Conservation (phyloP, 2,113 vertebrate species). For the Gallinago undulata region DNA sequence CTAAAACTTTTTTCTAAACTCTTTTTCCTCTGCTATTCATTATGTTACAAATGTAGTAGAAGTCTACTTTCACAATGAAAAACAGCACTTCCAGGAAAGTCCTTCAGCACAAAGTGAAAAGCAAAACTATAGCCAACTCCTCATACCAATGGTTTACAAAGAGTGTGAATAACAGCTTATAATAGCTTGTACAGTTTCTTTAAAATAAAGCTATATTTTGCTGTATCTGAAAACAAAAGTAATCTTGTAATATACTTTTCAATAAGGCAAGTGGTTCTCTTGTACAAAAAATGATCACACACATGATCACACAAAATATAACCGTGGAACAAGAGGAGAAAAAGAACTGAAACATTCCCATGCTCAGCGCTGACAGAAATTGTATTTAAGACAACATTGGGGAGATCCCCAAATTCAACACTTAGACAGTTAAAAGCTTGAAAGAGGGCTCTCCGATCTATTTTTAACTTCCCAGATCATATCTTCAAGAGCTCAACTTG, state of each 20-base stretch:
- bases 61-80: not conserved
- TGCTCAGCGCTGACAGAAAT: fast-evolving
- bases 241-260: not conserved
- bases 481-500: not conserved
- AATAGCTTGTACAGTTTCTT: not conserved
- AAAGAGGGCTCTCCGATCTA: not conserved
- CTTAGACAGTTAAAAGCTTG: not conserved
- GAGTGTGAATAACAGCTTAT: not conserved
- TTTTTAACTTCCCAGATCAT: slow-evolving; percentile 9
- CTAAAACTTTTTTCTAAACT: not conserved
- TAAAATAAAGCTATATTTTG: not conserved
- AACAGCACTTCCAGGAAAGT: not conserved
- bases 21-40: not conserved
- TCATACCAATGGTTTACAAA: not conserved
- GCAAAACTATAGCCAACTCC: not conserved
- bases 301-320: not conserved
- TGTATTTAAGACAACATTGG: fast-evolving
- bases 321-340: not conserved
- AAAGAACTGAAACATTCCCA: not conserved
- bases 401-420: not conserved
- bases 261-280: not conserved
- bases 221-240: not conserved
- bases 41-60: not conserved
- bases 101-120: not conserved
- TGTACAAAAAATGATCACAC: not conserved